These are phyloP conservation scores for Papilio demoleus DNA, from an alignment of 2,888 invertebrate genomes.

Conservation along the genomic window DNA sequence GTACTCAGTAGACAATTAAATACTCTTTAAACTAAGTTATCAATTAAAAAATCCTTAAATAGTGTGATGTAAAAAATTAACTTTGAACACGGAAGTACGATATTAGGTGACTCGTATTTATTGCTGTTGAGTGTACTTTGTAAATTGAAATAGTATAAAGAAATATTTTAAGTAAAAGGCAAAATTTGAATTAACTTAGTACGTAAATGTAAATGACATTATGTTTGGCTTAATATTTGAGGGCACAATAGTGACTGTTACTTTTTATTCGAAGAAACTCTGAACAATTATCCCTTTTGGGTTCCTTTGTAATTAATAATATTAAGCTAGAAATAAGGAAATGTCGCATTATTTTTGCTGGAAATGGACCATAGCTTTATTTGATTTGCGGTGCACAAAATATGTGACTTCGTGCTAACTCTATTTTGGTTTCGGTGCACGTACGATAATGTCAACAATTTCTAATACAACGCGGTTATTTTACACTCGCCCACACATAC, in stretches of 20 bases:
- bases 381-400: conserved; percentile 10
- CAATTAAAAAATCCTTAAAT: too few species aligned
- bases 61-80: too few species aligned
- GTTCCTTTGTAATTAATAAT: neutral
- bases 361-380: conserved; percentile 21
- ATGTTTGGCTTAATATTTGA: neutral
- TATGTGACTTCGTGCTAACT: conserved; percentile 28
- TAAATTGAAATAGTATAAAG: neutral
- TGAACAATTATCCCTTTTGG: neutral
- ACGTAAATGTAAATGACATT: neutral
- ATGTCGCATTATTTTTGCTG: neutral
- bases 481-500: conserved; percentile 8
- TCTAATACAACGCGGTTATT: conserved; percentile 27
- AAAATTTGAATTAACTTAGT: too few species aligned
- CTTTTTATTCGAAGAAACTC: neutral
- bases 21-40: too few species aligned
- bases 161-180: too few species aligned
- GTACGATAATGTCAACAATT: conserved; percentile 40
- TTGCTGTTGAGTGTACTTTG: too few species aligned
- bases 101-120: too few species aligned
- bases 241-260: neutral
- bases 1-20: too few species aligned
- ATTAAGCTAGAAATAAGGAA: too few species aligned
- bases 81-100: too few species aligned
- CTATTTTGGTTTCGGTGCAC: conserved; percentile 41